Percentiles rank a stretch among this genome's conserved stretches.
Conservation (phyloP, 2,797 vertebrate species). For the Otolemur crassicaudatus region DNA sequence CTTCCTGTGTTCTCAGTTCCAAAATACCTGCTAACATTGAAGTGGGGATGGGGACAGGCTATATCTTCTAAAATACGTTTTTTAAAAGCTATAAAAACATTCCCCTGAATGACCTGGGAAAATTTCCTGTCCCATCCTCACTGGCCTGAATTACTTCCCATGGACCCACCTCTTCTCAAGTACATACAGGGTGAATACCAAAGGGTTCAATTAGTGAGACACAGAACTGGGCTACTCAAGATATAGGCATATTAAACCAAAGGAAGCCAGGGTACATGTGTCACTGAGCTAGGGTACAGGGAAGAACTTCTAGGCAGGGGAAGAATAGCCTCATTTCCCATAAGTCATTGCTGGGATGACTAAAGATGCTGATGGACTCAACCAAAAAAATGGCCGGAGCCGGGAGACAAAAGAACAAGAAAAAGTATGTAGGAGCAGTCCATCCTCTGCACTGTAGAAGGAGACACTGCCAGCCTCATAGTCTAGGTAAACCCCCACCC, state of each 20-base stretch:
- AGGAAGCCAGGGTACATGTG: not conserved
- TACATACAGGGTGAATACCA: not conserved
- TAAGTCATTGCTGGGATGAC: not conserved
- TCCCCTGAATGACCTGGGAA: not conserved
- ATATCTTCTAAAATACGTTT: not conserved
- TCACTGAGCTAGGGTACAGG: not conserved
- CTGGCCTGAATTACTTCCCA: not conserved
- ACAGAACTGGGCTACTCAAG: not conserved
- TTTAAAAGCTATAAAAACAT: not conserved
- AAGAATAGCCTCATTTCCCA: constrained; percentile 31
- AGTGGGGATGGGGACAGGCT: not conserved
- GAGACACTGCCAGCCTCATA: not conserved
- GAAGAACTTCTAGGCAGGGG: not conserved
- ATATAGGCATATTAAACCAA: not conserved
- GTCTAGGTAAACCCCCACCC: constrained; percentile 55
- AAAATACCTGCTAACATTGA: not conserved
- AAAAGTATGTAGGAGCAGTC: constrained; percentile 38
- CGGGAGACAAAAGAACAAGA: not conserved
- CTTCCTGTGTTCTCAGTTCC: not conserved
- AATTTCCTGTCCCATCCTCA: not conserved
- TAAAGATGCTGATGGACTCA: constrained; percentile 57
- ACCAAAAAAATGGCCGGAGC: constrained; percentile 55
- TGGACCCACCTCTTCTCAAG: not conserved
- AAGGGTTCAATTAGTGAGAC: not conserved
- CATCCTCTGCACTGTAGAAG: not conserved